Base-by-base conservation (phyloP, 2,113 vertebrate genomes). In the Myrmecophaga tridactyla region DNA sequence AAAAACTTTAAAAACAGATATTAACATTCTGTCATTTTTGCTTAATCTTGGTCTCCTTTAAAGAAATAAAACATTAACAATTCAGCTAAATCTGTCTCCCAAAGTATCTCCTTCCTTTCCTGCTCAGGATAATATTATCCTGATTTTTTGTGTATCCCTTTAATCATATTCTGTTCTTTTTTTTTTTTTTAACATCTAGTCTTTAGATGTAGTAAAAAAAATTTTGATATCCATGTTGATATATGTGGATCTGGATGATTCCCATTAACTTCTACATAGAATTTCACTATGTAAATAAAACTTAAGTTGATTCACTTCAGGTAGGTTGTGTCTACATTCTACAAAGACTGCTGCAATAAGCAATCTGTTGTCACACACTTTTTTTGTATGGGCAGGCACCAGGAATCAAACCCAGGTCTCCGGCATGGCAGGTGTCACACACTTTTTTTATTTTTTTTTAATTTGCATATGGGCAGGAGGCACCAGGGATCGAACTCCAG, bases 141-240 rank as follows among this genome's bases (percentile, higher is more conserved):
- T 89, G 7, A 87, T 9, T 77, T 93, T 76, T 48, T 60, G 7
- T 84, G n/a, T 86, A 67, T 46, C 14, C 63, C 23, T 69, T 58
- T 21, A 36, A 36, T n/a, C 6, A 34, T 39, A n/a, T 51, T 91
- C 78, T 70, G 12, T 17, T 53, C 5, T 73, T 92, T 53, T 13
- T 53, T 18, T 56, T 56, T 18, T 21, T 56, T 18, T 56, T 56
- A 18, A 0, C 48, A 56, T 18, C 53, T 21, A 56, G 20, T 70
- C 86, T 89, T 94, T n/a, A n/a, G n/a, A n/a, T n/a, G n/a, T n/a
- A n/a, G n/a, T n/a, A n/a, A n/a, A n/a, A n/a, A n/a, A n/a, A n/a
- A n/a, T n/a, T n/a, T n/a, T n/a, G n/a, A n/a, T n/a, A 97, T 90
- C 89, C 29, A 72, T 31, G 39, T 60, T 80, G 72, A 90, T 82